These are phyloP conservation scores for Drosophila aldrichi DNA, from an alignment of 2,888 invertebrate genomes.

Conservation along the genomic window DNA sequence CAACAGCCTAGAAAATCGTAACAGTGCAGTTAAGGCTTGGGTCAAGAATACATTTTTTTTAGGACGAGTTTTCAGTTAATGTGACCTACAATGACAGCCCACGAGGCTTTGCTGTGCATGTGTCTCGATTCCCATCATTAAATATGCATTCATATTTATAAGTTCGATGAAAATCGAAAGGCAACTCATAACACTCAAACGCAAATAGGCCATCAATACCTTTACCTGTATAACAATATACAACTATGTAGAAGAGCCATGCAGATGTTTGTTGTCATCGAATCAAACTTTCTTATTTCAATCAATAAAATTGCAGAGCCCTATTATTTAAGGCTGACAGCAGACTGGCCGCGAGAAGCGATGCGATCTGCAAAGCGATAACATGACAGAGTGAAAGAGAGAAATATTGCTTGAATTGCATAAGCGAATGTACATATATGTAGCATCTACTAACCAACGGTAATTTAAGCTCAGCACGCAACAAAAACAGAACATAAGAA, in stretches of 20 bases:
- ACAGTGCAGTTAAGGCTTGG: slow-evolving; percentile 19
- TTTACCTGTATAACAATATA: not conserved
- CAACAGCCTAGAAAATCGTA: slow-evolving; percentile 14
- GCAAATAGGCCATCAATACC: not conserved
- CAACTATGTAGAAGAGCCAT: not conserved
- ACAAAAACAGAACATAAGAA: too few species aligned
- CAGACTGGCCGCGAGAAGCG: too few species aligned
- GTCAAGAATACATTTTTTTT: slow-evolving; percentile 18
- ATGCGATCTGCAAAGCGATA: too few species aligned
- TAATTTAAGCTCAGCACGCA: too few species aligned
- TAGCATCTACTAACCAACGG: too few species aligned
- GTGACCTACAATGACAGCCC: slow-evolving; percentile 45
- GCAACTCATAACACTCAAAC: slow-evolving; percentile 2
- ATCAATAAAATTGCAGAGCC: too few species aligned
- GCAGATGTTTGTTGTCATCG: not conserved
- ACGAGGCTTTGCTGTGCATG: slow-evolving; percentile 26
- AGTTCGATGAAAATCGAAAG: slow-evolving; percentile 22
- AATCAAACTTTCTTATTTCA: too few species aligned
- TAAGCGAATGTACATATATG: too few species aligned
- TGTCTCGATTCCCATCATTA: slow-evolving; percentile 57
- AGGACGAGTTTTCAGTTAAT: slow-evolving; percentile 30
- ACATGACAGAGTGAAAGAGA: too few species aligned
- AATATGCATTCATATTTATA: slow-evolving; percentile 47
- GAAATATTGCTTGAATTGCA: too few species aligned
- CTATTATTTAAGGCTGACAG: too few species aligned